phyloP scores from a whole-genome alignment of 2,888 invertebrate genomes.

The Cryptocephalus moraei region DNA sequence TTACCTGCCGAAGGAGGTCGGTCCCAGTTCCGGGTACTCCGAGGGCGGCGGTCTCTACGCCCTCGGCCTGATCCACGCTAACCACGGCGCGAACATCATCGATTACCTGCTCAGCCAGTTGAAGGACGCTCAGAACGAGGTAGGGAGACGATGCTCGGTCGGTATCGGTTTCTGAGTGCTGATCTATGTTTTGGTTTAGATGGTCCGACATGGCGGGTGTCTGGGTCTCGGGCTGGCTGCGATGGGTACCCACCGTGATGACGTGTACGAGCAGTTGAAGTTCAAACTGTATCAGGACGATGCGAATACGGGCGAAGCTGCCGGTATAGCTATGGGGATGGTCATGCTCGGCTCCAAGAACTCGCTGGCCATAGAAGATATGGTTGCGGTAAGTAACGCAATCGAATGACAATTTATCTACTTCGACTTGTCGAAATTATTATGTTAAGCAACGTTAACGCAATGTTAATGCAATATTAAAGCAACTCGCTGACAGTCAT shows the following conservation, averaged over 20 bases:
- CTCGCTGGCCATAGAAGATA: conserved; percentile 80
- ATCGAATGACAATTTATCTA: too few species aligned
- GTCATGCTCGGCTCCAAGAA: conserved; percentile 96
- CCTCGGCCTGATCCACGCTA: conserved; percentile 94
- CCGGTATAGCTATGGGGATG: conserved; percentile 98
- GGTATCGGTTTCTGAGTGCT: too few species aligned
- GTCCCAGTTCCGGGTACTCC: conserved; percentile 85
- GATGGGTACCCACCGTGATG: conserved; percentile 93
- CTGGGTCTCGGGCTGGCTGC: conserved; percentile 94
- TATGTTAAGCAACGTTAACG: too few species aligned
- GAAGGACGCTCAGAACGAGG: conserved; percentile 90
- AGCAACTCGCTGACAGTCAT: too few species aligned
- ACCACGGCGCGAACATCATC: conserved; percentile 93
- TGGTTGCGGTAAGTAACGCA: conserved; percentile 66
- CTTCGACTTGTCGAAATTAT: too few species aligned
- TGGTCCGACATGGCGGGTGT: conserved; percentile 96
- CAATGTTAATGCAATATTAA: too few species aligned
- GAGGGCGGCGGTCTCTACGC: conserved; percentile 94
- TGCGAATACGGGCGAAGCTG: conserved; percentile 97
- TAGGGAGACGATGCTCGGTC: too few species aligned
- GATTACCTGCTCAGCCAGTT: conserved; percentile 93
- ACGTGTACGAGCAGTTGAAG: conserved; percentile 93
- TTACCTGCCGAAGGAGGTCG: conserved; percentile 93
- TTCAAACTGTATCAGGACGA: conserved; percentile 97
- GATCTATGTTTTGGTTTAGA: conserved; percentile 40